These are phyloP conservation scores for Microcebus murinus DNA, from an alignment of 2,113 vertebrate species.

Conservation along the genomic window DNA sequence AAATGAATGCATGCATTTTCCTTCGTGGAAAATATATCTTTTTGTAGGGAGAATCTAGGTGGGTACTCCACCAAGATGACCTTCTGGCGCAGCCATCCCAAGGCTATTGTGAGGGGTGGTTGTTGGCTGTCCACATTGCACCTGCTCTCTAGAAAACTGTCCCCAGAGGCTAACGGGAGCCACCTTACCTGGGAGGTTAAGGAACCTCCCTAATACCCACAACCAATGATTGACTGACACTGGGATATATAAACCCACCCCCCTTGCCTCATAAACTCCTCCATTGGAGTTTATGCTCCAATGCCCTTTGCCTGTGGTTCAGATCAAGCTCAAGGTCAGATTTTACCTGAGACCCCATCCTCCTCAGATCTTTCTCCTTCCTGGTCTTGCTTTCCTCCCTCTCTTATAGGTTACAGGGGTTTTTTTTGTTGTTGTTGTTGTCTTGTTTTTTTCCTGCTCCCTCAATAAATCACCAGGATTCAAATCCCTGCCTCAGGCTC, in stretches of 20 bases:
- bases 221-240: rapidly evolving
- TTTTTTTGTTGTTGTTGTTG: background rate
- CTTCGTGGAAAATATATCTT: background rate
- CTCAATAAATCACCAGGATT: background rate
- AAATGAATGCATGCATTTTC: background rate
- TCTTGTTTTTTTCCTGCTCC: background rate
- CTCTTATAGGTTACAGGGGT: background rate
- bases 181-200: background rate
- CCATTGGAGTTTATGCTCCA: background rate
- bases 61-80: rapidly evolving
- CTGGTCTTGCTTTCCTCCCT: background rate
- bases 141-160: rapidly evolving
- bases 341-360: too few species aligned
- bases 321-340: background rate
- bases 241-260: rapidly evolving
- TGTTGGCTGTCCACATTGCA: background rate
- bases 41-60: background rate
- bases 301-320: background rate
- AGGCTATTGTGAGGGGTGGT: rapidly evolving
- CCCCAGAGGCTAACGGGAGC: background rate
- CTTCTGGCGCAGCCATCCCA: background rate
- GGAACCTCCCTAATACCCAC: rapidly evolving
- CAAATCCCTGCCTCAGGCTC: background rate
- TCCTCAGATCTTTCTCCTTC: background rate
- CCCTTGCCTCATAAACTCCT: background rate